phyloP scores from a whole-genome alignment of 2,888 invertebrate species.

The Tenthredo notha region DNA sequence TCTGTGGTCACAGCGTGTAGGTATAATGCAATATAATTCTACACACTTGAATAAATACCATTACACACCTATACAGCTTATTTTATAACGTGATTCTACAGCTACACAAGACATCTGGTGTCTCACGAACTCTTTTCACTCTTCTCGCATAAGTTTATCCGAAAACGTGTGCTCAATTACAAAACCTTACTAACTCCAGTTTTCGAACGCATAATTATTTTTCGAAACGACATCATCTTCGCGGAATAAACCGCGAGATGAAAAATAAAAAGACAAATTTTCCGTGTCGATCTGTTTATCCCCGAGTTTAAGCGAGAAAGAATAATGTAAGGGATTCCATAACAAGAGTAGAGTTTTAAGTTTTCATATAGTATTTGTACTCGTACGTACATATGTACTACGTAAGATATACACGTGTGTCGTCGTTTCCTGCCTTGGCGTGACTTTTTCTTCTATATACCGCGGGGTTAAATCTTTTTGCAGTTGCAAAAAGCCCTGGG shows the following conservation, averaged over 20 bases:
- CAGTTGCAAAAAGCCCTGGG: conserved; percentile 21
- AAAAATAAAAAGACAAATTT: neutral
- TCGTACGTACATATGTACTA: no score
- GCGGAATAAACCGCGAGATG: neutral
- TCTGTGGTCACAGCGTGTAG: neutral
- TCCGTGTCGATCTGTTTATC: conserved; percentile 3
- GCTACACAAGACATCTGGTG: neutral
- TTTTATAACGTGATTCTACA: neutral
- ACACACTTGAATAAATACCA: conserved; percentile 53
- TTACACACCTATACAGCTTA: neutral
- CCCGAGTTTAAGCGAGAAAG: neutral
- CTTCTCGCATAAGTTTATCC: neutral
- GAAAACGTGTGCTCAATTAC: neutral
- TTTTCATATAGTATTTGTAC: neutral
- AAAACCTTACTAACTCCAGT: neutral
- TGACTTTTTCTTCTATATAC: conserved; percentile 46
- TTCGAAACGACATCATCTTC: neutral
- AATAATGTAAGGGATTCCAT: neutral
- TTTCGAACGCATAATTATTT: no score
- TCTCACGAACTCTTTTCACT: neutral
- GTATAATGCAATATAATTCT: conserved; percentile 17
- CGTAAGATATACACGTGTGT: neutral
- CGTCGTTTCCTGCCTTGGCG: conserved; percentile 44
- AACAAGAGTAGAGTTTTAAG: neutral
- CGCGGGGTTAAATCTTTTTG: conserved; percentile 27